These are phyloP conservation scores for Calliphora vicina DNA, from an alignment of 1,140 invertebrate species.

Conservation along the genomic window DNA sequence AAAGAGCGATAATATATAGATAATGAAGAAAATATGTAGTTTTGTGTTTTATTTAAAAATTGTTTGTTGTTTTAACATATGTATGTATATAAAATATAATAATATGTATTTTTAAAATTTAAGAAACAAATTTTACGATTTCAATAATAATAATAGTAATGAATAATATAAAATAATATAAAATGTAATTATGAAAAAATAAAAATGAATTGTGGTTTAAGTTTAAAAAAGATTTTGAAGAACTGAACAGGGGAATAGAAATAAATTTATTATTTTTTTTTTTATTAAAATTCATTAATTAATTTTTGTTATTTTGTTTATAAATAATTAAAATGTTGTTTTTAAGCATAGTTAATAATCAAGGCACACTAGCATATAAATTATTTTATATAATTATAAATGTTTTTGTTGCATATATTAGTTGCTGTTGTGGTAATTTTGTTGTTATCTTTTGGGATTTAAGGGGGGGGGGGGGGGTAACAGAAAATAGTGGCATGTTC, in stretches of 20 bases:
- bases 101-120: neutral
- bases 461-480: neutral
- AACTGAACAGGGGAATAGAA: neutral
- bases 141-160: no score
- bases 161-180: neutral
- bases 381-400: neutral
- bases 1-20: no score
- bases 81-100: no score
- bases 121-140: no score
- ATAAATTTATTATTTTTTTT: neutral
- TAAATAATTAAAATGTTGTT: slow-evolving; percentile 17
- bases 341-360: slow-evolving; percentile 43
- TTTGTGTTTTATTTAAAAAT: no score
- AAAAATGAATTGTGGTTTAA: no score
- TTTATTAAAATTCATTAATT: neutral
- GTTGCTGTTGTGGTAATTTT: no score
- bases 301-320: slow-evolving; percentile 14
- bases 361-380: slow-evolving; percentile 58
- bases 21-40: neutral
- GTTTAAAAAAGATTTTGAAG: neutral
- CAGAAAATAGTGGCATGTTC: no score
- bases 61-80: neutral
- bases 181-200: no score
- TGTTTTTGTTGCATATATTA: neutral
- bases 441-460: neutral